These are phyloP conservation scores for Phycodurus eques DNA, from an alignment of 2,113 vertebrate species.

Conservation along the genomic window DNA sequence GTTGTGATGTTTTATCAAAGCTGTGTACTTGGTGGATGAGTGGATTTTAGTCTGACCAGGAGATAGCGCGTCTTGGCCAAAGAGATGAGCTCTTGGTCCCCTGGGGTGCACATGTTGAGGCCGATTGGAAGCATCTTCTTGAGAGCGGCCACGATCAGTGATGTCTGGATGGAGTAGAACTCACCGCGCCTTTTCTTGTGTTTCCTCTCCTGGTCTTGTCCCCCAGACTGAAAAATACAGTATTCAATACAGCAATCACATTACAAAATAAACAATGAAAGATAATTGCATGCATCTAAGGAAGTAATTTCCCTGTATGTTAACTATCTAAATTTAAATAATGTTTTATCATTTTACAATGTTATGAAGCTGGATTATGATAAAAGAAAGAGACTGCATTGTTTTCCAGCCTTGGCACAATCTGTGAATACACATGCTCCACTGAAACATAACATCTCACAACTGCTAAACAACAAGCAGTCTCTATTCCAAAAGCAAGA, in stretches of 20 bases:
- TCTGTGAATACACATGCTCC: slow-evolving; percentile 22
- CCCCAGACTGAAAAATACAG: slow-evolving; percentile 83
- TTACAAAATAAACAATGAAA: slow-evolving; percentile 13
- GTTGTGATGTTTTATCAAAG: neutral
- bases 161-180: slow-evolving; percentile 96
- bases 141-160: slow-evolving; percentile 93
- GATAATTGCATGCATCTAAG: neutral
- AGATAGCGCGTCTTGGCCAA: slow-evolving; percentile 89
- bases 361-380: slow-evolving; percentile 19
- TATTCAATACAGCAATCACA: slow-evolving; percentile 3
- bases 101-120: slow-evolving; percentile 97
- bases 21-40: neutral
- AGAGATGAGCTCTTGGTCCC: slow-evolving; percentile 96
- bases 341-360: slow-evolving; percentile 17
- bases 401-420: slow-evolving; percentile 29
- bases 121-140: slow-evolving; percentile 99
- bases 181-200: slow-evolving; percentile 93
- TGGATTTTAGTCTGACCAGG: slow-evolving; percentile 74
- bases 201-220: slow-evolving; percentile 95
- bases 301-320: neutral
- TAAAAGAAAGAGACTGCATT: slow-evolving; percentile 19
- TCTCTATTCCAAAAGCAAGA: slow-evolving; percentile 9
- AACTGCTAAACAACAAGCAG: slow-evolving; percentile 19
- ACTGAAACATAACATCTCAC: slow-evolving; percentile 35
- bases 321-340: slow-evolving; percentile 10